phyloP scores from a whole-genome alignment of 2,888 invertebrate genomes.

The Griposia aprilina region DNA sequence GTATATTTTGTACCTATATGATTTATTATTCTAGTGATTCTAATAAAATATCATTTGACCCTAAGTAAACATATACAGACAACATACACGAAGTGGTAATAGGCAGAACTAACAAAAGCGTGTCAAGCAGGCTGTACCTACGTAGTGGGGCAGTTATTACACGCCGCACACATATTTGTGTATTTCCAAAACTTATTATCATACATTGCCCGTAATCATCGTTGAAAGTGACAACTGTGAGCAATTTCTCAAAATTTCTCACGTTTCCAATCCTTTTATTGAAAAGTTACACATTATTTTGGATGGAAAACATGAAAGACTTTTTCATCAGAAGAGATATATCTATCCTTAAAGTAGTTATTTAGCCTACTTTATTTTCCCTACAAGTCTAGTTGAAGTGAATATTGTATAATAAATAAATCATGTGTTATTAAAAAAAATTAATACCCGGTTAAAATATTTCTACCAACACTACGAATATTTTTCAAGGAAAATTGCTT shows the following conservation, averaged over 20 bases:
- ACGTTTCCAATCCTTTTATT: constrained; percentile 20
- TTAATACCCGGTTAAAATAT: background rate
- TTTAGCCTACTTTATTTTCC: background rate
- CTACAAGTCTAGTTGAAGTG: background rate
- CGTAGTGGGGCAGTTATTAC: constrained; percentile 26
- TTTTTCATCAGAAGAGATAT: background rate
- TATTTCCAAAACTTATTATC: constrained; percentile 49
- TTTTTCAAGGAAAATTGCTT: background rate
- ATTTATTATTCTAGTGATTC: constrained; percentile 4
- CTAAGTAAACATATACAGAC: constrained; percentile 16
- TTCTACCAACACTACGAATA: background rate
- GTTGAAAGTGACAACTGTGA: constrained; percentile 36
- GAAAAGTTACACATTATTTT: background rate
- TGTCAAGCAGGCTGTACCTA: constrained; percentile 48
- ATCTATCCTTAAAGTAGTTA: background rate
- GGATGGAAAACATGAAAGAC: background rate
- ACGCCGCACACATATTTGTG: constrained; percentile 21
- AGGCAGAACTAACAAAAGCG: constrained; percentile 44
- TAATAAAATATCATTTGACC: constrained; percentile 4
- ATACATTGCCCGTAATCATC: constrained; percentile 22
- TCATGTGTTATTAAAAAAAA: no score
- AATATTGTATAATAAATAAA: background rate
- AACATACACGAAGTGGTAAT: constrained; percentile 31
- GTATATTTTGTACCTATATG: background rate
- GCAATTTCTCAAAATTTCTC: constrained; percentile 40